These are phyloP conservation scores for Pseudomyrmex sp. DNA, from an alignment of 1,140 invertebrate species.

Conservation along the genomic window DNA sequence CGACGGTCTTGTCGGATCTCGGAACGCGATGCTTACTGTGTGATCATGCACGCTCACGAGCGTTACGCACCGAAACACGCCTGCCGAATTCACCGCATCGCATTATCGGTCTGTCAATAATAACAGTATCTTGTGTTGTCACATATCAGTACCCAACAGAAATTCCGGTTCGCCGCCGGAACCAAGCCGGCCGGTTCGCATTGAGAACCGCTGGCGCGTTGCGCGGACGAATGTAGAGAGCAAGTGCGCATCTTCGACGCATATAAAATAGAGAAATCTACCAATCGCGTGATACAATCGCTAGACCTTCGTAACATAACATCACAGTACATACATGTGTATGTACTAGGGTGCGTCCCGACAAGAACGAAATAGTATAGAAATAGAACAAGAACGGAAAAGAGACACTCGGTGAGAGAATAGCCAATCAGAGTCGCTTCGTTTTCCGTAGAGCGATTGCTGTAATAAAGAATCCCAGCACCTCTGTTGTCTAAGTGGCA, in stretches of 20 bases:
- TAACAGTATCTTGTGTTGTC: constrained; percentile 71
- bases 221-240: not conserved
- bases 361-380: too few species aligned
- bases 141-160: constrained; percentile 61
- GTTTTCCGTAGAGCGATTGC: too few species aligned
- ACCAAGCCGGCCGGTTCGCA: not conserved
- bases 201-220: constrained; percentile 22
- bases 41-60: constrained; percentile 44
- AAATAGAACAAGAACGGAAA: too few species aligned
- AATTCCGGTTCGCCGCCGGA: not conserved
- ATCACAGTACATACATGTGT: too few species aligned
- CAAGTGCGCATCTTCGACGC: not conserved
- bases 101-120: constrained; percentile 72
- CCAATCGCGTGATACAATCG: too few species aligned
- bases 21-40: constrained; percentile 37
- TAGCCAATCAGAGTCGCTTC: too few species aligned
- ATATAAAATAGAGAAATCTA: not conserved
- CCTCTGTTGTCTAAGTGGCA: too few species aligned
- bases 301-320: too few species aligned
- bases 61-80: constrained; percentile 43
- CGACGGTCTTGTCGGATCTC: constrained; percentile 13
- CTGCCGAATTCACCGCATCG: constrained; percentile 52
- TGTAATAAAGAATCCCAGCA: too few species aligned
- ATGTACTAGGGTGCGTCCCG: too few species aligned
- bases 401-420: too few species aligned